Conservation (phyloP, 2,113 vertebrate genomes). For the Stercorarius parasiticus region DNA sequence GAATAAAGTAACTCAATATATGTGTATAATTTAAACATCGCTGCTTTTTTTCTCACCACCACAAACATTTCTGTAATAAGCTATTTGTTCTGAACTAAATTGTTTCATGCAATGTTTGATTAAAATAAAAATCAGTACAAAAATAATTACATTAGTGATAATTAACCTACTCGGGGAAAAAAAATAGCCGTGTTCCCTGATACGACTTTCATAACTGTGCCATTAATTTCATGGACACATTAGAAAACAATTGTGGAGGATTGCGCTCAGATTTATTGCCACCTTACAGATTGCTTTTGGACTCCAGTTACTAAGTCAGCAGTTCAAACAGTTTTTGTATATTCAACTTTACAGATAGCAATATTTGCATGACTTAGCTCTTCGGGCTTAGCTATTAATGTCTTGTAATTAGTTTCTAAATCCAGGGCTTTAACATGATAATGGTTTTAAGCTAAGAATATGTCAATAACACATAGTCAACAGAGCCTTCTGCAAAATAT, state of each 20-base stretch:
- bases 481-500: slow-evolving; percentile 33
- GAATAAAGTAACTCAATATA: slow-evolving; percentile 50
- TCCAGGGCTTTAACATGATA: slow-evolving; percentile 59
- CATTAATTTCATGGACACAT: slow-evolving; percentile 20
- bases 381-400: slow-evolving; percentile 64
- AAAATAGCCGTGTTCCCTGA: slow-evolving; percentile 33
- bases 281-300: slow-evolving; percentile 30
- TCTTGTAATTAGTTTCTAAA: slow-evolving; percentile 74
- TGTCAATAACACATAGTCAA: slow-evolving; percentile 65
- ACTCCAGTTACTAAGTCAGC: slow-evolving; percentile 61
- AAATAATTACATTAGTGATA: slow-evolving; percentile 73
- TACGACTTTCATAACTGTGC: slow-evolving; percentile 16
- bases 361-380: slow-evolving; percentile 66
- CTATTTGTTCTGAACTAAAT: slow-evolving; percentile 67
- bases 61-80: slow-evolving; percentile 59
- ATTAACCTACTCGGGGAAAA: slow-evolving; percentile 65
- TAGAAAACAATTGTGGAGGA: neutral
- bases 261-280: slow-evolving; percentile 29
- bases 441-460: slow-evolving; percentile 61
- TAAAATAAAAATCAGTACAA: slow-evolving; percentile 69
- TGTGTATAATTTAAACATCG: slow-evolving; percentile 18
- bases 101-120: slow-evolving; percentile 69
- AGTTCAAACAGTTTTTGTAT: slow-evolving; percentile 40
- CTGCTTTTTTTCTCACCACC: neutral
- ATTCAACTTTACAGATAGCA: slow-evolving; percentile 45